Evolutionary conservation across 2,888 invertebrate species (phyloP).

Genomic region (Leptogaster cylindrica): DNA sequence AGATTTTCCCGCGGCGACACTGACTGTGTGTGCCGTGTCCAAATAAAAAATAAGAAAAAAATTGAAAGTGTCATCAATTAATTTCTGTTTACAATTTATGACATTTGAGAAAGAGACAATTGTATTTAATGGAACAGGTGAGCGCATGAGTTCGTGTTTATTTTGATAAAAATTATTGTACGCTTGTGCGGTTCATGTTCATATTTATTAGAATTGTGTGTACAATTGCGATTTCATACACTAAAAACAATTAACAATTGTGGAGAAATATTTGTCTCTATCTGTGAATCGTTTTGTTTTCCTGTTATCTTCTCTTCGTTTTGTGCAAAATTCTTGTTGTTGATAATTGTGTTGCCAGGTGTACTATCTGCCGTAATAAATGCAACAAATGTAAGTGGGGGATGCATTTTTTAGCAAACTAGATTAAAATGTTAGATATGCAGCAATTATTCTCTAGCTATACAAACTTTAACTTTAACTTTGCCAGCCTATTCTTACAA

Average conservation of each 20-base stretch:
- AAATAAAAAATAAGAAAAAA: slow-evolving; percentile 17
- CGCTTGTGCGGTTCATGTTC: slow-evolving; percentile 44
- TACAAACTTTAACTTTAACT: not conserved
- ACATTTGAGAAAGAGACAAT: slow-evolving; percentile 50
- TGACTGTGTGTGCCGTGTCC: slow-evolving; percentile 26
- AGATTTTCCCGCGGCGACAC: slow-evolving; percentile 25
- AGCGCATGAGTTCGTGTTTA: slow-evolving; percentile 43
- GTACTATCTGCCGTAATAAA: not conserved
- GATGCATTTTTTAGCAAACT: no score
- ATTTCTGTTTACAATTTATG: slow-evolving; percentile 53
- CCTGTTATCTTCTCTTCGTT: not conserved
- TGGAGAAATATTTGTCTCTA: not conserved
- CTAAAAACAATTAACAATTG: not conserved
- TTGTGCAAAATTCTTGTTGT: slow-evolving; percentile 15
- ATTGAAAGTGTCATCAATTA: slow-evolving; percentile 40
- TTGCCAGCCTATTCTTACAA: not conserved
- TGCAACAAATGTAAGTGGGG: not conserved
- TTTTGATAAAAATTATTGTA: slow-evolving; percentile 36
- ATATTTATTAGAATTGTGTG: slow-evolving; percentile 2
- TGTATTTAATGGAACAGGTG: slow-evolving; percentile 39
- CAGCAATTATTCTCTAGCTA: no score
- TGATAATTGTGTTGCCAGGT: not conserved
- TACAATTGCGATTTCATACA: slow-evolving; percentile 23
- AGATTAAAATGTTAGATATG: no score
- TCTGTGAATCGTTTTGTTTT: slow-evolving; percentile 11